phyloP scores from a whole-genome alignment of 1,140 invertebrate genomes.

The Euschistus heros region DNA sequence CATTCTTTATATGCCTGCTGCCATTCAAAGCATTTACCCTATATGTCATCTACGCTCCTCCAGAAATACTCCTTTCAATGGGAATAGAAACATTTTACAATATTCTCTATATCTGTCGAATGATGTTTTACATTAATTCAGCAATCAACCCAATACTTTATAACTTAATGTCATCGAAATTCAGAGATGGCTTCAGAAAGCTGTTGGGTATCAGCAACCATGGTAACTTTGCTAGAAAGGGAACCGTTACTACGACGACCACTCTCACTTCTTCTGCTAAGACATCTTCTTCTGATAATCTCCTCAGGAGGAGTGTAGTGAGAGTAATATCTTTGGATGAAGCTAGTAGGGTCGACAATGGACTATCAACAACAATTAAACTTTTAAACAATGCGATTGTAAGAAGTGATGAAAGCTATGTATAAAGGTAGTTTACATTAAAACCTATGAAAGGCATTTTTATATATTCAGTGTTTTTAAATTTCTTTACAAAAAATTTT shows the following conservation, averaged over 20 bases:
- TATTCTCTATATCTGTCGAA: constrained; percentile 71
- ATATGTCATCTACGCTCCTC: constrained; percentile 66
- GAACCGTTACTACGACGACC: constrained; percentile 28
- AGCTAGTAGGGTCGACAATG: constrained; percentile 16
- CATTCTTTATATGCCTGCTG: constrained; percentile 80
- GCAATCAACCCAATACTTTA: constrained; percentile 84
- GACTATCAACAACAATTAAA: constrained; percentile 22
- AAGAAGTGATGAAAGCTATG: constrained; percentile 24
- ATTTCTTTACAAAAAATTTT: too few relatives aligned
- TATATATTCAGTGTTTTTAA: too few relatives aligned
- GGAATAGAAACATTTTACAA: constrained; percentile 74
- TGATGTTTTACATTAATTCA: constrained; percentile 81
- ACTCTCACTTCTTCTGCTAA: constrained; percentile 13
- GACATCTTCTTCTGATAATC: constrained; percentile 16
- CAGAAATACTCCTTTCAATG: constrained; percentile 46
- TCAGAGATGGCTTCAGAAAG: constrained; percentile 66
- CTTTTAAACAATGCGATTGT: constrained; percentile 3
- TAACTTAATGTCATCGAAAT: constrained; percentile 85
- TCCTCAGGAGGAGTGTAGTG: constrained; percentile 22
- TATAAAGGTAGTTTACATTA: constrained; percentile 3
- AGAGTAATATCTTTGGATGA: constrained; percentile 23
- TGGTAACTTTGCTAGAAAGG: constrained; percentile 25
- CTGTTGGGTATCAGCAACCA: constrained; percentile 32
- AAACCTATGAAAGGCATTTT: too few relatives aligned
- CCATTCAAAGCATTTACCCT: constrained; percentile 76